These are phyloP conservation scores for Baccha elongata DNA, from an alignment of 2,888 invertebrate genomes.

Conservation along the genomic window DNA sequence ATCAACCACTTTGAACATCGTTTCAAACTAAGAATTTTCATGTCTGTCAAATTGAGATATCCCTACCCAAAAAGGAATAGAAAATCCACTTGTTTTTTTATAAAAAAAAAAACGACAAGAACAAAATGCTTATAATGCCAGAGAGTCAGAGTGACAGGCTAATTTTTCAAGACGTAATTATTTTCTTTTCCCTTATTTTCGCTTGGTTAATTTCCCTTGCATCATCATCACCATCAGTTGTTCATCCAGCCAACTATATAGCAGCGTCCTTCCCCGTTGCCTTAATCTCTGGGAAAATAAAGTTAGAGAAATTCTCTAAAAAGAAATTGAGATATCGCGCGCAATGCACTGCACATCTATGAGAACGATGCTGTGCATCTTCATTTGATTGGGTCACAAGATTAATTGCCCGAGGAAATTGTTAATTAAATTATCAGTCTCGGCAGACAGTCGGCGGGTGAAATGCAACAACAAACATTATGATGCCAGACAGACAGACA, in stretches of 20 bases:
- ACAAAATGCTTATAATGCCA: slow-evolving; percentile 61
- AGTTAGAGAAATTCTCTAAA: slow-evolving; percentile 3
- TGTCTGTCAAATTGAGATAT: slow-evolving; percentile 57
- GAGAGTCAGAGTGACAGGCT: slow-evolving; percentile 63
- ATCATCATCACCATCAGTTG: slow-evolving; percentile 55
- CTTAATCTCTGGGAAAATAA: slow-evolving; percentile 49
- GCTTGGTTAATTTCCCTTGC: slow-evolving; percentile 33
- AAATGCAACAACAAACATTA: slow-evolving; percentile 19
- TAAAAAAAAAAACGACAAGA: slow-evolving; percentile 12
- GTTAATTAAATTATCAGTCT: slow-evolving; percentile 79
- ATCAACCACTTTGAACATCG: slow-evolving; percentile 42
- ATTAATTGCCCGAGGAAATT: slow-evolving; percentile 80
- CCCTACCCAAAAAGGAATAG: slow-evolving; percentile 27
- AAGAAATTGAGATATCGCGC: slow-evolving; percentile 63
- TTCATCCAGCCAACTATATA: background rate
- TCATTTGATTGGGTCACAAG: slow-evolving; percentile 75
- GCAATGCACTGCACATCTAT: slow-evolving; percentile 31
- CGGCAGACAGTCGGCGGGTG: slow-evolving; percentile 71
- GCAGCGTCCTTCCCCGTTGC: slow-evolving; percentile 8
- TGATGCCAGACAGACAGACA: slow-evolving; percentile 24
- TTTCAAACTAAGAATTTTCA: slow-evolving; percentile 23
- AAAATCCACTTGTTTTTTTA: slow-evolving; percentile 65
- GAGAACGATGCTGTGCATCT: slow-evolving; percentile 61
- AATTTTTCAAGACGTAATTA: slow-evolving; percentile 73
- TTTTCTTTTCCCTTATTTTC: slow-evolving; percentile 22